These are phyloP conservation scores for Eupithecia insigniata DNA, from an alignment of 2,888 invertebrate genomes.

Conservation along the genomic window DNA sequence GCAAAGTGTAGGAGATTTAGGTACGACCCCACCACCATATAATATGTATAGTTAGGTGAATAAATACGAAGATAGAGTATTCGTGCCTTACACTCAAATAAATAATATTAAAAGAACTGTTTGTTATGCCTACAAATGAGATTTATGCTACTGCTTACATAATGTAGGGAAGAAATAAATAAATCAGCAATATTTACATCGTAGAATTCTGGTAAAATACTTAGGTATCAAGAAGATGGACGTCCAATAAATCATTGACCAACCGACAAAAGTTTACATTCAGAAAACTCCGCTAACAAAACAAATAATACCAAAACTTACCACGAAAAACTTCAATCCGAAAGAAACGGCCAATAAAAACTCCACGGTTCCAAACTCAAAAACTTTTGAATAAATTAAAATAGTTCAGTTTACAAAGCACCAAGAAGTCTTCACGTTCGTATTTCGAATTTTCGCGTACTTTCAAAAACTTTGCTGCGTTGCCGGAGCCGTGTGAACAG, in stretches of 20 bases:
- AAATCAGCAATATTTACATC: neutral
- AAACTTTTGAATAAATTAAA: neutral
- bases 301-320: neutral
- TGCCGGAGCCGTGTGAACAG: slow-evolving; percentile 2
- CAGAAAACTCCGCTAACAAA: neutral
- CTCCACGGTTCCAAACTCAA: slow-evolving; percentile 11
- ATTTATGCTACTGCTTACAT: neutral
- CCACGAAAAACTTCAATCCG: slow-evolving; percentile 2
- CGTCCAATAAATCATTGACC: neutral
- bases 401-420: slow-evolving; percentile 7
- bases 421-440: slow-evolving; percentile 12
- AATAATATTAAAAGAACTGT: neutral
- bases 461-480: slow-evolving; percentile 1
- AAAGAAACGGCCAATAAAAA: neutral
- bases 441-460: slow-evolving; percentile 1
- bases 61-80: neutral
- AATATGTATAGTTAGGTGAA: neutral
- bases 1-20: too few species aligned
- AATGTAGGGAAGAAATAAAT: neutral
- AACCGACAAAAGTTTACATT: neutral
- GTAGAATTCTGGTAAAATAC: neutral
- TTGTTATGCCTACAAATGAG: neutral
- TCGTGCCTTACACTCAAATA: neutral
- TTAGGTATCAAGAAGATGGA: neutral
- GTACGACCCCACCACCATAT: neutral